Conservation (phyloP, 2,888 invertebrate species). For the Deladenus siricidicola region DNA sequence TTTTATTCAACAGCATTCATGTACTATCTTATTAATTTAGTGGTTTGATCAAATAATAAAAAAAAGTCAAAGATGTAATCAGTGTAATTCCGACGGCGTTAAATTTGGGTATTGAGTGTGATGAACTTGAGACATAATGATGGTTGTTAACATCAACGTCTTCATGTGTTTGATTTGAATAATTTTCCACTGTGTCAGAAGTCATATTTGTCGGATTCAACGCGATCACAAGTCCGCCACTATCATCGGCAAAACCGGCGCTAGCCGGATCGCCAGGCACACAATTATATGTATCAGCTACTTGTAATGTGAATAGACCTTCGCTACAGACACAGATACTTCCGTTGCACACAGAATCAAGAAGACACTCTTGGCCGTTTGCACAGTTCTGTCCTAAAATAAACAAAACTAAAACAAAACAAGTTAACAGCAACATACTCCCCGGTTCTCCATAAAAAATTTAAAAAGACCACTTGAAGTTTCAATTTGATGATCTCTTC, state of each 20-base stretch:
- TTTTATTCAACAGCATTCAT: not conserved
- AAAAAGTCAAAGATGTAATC: not conserved
- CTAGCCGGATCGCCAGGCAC: slow-evolving; percentile 48
- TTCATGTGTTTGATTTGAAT: no score
- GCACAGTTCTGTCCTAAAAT: slow-evolving; percentile 45
- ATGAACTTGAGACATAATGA: not conserved
- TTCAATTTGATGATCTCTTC: no score
- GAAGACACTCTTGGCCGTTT: slow-evolving; percentile 49
- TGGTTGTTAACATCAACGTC: no score
- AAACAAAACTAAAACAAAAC: not conserved
- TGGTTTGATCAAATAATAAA: not conserved
- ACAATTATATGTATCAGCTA: slow-evolving; percentile 48
- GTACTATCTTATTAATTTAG: not conserved
- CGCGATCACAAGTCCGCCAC: slow-evolving; percentile 26
- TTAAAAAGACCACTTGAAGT: no score
- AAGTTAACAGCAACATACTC: not conserved
- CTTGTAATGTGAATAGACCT: slow-evolving; percentile 46
- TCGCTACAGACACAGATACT: slow-evolving; percentile 48
- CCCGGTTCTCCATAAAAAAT: no score
- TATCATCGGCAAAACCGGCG: slow-evolving; percentile 28
- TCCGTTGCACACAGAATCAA: slow-evolving; percentile 51
- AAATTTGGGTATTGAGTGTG: not conserved
- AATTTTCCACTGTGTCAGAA: no score
- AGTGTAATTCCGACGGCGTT: not conserved
- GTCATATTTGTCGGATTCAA: slow-evolving; percentile 27